Base-by-base conservation (phyloP, 2,797 vertebrate species). In the Podarcis lilfordi region DNA sequence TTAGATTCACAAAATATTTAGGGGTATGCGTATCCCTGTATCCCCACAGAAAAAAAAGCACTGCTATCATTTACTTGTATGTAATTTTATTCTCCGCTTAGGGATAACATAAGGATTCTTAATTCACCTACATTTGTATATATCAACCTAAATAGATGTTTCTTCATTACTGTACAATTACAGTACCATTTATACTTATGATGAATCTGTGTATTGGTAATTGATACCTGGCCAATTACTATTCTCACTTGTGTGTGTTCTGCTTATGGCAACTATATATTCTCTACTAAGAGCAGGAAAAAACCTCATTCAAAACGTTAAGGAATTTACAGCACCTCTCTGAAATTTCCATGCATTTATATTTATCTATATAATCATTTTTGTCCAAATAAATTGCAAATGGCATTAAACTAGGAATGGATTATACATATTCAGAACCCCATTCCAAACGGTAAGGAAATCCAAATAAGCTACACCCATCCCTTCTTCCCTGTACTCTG, bases 371-470 rank as follows among this genome's bases (percentile, higher is more conserved):
- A n/a, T 9, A 66, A 43, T 43, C 13, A 69, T 21, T 69, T 82
- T 69, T 82, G 15, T 19, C 19, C 81, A 71, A 72, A 17, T 88
- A 78, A 88, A 92, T 76, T 61, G 81, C 13, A 82, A 80, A 84
- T 0, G n/a, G 55, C 86, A 3, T 78, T 37, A 82, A 79, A 4
- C 72, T 1, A 87, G 79, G 1, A 50, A 0, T 55, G 50, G 8
- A 80, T n/a, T 37, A 72, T 13, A 17, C 8, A 80, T 37, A 89
- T 85, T 8, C 43, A 84, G 25, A 77, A n/a, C 35, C 72, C 55
- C 90, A 86, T 8, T 82, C 29, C 9, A 0, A 8, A 86, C 2
- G 7, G 7, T 27, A 91, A 88, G 7, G 37, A 88, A 88, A 86
- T 25, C 1, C 0, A 0, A 77, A 92, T 88, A 74, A 87, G 72